Evolutionary conservation across 2,888 invertebrate species (phyloP), one percentile per base, ranked within the genome.

Genomic region (Pyrochroa serraticornis): DNA sequence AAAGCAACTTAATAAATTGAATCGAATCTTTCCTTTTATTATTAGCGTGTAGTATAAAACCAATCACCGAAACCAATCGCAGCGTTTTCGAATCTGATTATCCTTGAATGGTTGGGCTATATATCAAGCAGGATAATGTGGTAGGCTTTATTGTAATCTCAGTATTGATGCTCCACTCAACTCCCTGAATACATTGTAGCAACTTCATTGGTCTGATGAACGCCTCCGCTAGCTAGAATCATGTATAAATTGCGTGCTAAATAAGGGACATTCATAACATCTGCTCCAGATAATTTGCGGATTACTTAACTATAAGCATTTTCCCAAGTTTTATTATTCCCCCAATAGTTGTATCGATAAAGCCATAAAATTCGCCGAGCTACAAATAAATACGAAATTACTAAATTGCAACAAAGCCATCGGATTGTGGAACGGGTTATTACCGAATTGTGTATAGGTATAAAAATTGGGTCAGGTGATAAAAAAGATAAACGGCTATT

Each of bases 121-220:
- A 71, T 66, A 72, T 73, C 72, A 71, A 64, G 57, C 58, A 59
- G 71, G 70, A 72, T 73, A 72, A 72, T 72, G 67, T 65, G 68
- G 64, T 64, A 59, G 71, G 71, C 69, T 72, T 71, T 69, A 70
- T 71, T 71, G 72, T 72, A 72, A 72, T 70, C 73, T 68, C 68
- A 60, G 66, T 71, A 71, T 73, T 68, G 72, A 71, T 70, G 70
- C 68, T 65, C 58, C 67, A 60, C 67, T 63, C 70, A 62, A 60
- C 66, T 65, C 60, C 57, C 63, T 58, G 66, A 66, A 71, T 66
- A 70, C 69, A 67, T 70, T 70, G 66, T 64, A 56, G 51, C 61
- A 41, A 62, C 63, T 69, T 64, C 65, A 64, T 64, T 65, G 67
- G 59, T 46, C 47, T 58, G 51, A 62, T 64, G 60, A 62, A 65